phyloP scores from a whole-genome alignment of 2,797 vertebrate genomes.

The Sebastes minor region DNA sequence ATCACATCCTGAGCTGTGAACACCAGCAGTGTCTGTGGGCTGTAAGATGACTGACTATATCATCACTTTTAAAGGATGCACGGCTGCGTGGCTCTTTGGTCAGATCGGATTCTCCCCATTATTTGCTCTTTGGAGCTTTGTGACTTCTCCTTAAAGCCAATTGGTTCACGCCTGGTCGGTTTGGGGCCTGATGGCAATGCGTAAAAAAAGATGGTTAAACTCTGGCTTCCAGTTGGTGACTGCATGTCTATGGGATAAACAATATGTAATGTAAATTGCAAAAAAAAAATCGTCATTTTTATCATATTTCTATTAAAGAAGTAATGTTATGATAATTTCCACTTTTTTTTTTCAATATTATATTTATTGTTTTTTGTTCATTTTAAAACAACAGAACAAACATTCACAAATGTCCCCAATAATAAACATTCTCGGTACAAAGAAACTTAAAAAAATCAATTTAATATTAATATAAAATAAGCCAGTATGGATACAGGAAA shows the following conservation, averaged over 20 bases:
- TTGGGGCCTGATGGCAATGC: constrained; percentile 35
- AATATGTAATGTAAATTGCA: background rate
- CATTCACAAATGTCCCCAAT: too few relatives aligned
- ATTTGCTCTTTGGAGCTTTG: constrained; percentile 71
- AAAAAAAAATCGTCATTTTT: background rate
- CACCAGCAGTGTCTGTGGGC: constrained; percentile 10
- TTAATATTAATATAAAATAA: too few relatives aligned
- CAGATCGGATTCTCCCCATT: constrained; percentile 60
- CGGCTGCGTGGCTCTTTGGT: constrained; percentile 50
- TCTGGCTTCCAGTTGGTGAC: background rate
- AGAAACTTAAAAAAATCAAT: too few relatives aligned
- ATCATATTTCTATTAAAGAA: background rate
- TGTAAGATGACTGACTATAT: constrained; percentile 13
- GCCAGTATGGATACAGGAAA: too few relatives aligned
- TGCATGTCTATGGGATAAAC: background rate
- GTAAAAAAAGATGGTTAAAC: constrained; percentile 31
- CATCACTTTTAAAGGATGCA: constrained; percentile 56
- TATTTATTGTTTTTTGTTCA: too few relatives aligned
- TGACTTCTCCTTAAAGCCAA: constrained; percentile 78
- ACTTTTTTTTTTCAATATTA: too few relatives aligned
- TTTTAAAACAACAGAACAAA: too few relatives aligned
- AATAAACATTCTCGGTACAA: too few relatives aligned
- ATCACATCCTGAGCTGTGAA: background rate
- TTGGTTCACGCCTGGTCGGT: constrained; percentile 63
- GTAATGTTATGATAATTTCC: background rate